Conservation (phyloP, 2,888 invertebrate species). For the Cephus rjabovi region DNA sequence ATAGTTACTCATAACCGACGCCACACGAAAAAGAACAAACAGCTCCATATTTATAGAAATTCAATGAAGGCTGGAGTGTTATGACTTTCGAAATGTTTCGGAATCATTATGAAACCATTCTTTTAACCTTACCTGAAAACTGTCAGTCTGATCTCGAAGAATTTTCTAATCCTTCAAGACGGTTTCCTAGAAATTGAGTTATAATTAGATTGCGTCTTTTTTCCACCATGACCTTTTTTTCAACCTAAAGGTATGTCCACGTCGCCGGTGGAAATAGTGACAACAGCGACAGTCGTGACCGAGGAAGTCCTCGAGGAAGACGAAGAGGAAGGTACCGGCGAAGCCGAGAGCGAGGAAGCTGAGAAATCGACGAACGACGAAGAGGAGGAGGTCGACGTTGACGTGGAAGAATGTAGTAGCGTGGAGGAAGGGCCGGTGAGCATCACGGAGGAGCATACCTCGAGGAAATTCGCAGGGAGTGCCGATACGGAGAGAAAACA, state of each 20-base stretch:
- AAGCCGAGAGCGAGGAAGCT: constrained; percentile 67
- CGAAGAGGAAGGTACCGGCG: constrained; percentile 70
- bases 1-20: background rate
- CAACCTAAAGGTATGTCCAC: constrained; percentile 15
- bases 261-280: constrained; percentile 61
- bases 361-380: constrained; percentile 58
- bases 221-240: background rate
- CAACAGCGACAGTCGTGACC: constrained; percentile 67
- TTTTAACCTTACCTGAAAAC: background rate
- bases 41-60: background rate
- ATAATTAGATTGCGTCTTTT: background rate
- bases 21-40: background rate
- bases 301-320: constrained; percentile 68
- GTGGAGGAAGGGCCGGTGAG: constrained; percentile 65
- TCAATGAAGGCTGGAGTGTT: background rate
- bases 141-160: background rate
- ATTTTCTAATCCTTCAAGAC: background rate
- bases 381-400: constrained; percentile 71
- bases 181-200: background rate
- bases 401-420: constrained; percentile 73
- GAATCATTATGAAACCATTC: background rate
- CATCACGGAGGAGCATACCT: constrained; percentile 42
- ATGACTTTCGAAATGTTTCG: background rate
- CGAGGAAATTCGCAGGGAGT: constrained; percentile 39
- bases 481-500: constrained; percentile 50